Percentiles rank a stretch among this genome's conserved stretches.
Evolutionary conservation across 1,140 invertebrate genomes (phyloP).

Genomic region (Watersipora subatra): DNA sequence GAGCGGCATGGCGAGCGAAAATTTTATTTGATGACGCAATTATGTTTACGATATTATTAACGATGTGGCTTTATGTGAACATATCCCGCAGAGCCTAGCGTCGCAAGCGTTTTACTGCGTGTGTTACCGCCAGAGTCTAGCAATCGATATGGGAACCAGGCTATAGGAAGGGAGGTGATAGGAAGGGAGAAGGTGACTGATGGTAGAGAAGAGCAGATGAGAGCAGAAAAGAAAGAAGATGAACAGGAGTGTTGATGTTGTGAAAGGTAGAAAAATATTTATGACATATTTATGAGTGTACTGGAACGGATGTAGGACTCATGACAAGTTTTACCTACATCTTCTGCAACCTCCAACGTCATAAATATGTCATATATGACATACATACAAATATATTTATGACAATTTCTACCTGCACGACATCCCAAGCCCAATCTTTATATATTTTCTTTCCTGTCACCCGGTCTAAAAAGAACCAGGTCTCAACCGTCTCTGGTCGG

Average conservation of each 20-base stretch:
- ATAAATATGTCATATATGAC: no score
- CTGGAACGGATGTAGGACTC: neutral
- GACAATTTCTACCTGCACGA: conserved; percentile 65
- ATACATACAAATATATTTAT: no score
- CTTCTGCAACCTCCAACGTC: neutral
- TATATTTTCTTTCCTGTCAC: conserved; percentile 85
- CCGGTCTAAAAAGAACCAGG: conserved; percentile 85
- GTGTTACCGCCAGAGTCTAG: no score
- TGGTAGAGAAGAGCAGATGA: neutral
- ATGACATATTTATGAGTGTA: no score
- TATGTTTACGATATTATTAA: no score
- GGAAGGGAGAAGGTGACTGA: neutral
- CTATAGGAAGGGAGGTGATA: neutral
- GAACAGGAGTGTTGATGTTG: neutral
- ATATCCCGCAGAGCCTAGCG: no score
- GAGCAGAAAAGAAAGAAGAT: neutral
- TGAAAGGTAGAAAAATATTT: neutral
- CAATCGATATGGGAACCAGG: no score
- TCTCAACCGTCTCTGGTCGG: conserved; percentile 85
- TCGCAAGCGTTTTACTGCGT: no score
- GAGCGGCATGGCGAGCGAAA: no score
- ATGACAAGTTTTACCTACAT: neutral
- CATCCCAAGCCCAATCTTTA: conserved; percentile 91
- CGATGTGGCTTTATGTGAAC: no score
- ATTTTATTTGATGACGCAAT: no score